Conservation (phyloP, 2,888 invertebrate genomes). For the Polyommatus iphigenia region DNA sequence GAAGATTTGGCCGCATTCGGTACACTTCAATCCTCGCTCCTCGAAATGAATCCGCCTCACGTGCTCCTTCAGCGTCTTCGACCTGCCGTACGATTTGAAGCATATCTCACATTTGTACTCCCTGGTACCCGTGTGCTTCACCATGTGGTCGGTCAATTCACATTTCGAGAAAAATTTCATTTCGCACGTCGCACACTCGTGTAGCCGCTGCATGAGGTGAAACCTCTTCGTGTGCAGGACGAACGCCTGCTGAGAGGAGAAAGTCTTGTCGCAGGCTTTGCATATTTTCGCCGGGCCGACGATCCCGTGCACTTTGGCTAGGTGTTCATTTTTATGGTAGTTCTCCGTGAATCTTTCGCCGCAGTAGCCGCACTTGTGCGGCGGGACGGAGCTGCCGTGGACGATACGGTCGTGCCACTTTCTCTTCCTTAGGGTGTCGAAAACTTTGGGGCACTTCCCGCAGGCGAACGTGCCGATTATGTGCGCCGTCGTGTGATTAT, state of each 20-base stretch:
- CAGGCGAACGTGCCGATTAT: slow-evolving; percentile 47
- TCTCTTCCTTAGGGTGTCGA: slow-evolving; percentile 46
- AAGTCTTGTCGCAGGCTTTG: slow-evolving; percentile 51
- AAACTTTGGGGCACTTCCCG: slow-evolving; percentile 45
- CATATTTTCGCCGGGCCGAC: slow-evolving; percentile 47
- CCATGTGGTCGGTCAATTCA: slow-evolving; percentile 49
- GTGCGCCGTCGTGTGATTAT: slow-evolving; percentile 45
- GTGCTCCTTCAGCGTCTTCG: slow-evolving; percentile 56
- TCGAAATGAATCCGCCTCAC: slow-evolving; percentile 45
- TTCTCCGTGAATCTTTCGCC: slow-evolving; percentile 50
- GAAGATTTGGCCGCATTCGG: slow-evolving; percentile 51
- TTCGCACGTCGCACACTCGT: slow-evolving; percentile 62
- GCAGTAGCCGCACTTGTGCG: slow-evolving; percentile 53
- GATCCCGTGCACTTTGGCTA: slow-evolving; percentile 50
- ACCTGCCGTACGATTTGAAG: slow-evolving; percentile 52
- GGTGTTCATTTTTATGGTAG: slow-evolving; percentile 50
- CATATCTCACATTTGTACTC: slow-evolving; percentile 62
- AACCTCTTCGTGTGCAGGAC: slow-evolving; percentile 51
- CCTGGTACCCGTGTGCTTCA: slow-evolving; percentile 63
- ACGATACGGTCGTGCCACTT: slow-evolving; percentile 45
- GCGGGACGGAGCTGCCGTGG: slow-evolving; percentile 41
- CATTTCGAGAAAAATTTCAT: slow-evolving; percentile 51
- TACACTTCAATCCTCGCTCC: slow-evolving; percentile 45
- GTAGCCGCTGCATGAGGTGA: slow-evolving; percentile 60
- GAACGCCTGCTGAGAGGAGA: slow-evolving; percentile 45